Evolutionary conservation across 2,113 vertebrate genomes (phyloP).

Genomic region (Calyptommatus sinebrachiatus): DNA sequence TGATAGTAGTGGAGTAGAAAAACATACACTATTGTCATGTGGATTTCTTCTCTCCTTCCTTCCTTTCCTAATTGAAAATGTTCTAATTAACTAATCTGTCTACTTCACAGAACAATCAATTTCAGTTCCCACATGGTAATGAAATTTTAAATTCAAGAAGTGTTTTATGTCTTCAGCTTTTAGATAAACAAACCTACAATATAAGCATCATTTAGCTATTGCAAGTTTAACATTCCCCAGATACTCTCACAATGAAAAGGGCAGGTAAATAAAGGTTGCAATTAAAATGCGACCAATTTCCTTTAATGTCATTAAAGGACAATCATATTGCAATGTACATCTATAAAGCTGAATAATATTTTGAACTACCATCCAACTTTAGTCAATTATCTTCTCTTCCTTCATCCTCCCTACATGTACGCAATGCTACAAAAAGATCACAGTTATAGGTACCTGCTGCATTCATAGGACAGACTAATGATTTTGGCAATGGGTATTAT

Average conservation of each 20-base stretch:
- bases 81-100: slow-evolving; percentile 37
- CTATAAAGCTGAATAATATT: slow-evolving; percentile 18
- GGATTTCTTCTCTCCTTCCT: slow-evolving; percentile 35
- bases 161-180: slow-evolving; percentile 27
- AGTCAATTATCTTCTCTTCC: slow-evolving; percentile 24
- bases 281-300: neutral
- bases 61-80: slow-evolving; percentile 38
- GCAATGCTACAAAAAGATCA: slow-evolving; percentile 26
- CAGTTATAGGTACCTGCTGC: neutral
- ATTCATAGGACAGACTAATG: neutral
- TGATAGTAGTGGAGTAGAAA: slow-evolving; percentile 36
- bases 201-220: slow-evolving; percentile 10
- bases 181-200: slow-evolving; percentile 32
- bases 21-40: slow-evolving; percentile 34
- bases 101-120: neutral
- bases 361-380: slow-evolving; percentile 21
- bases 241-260: neutral
- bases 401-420: slow-evolving; percentile 33
- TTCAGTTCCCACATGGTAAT: slow-evolving; percentile 25
- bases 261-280: neutral
- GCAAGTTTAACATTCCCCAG: neutral
- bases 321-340: slow-evolving; percentile 3
- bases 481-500: neutral
- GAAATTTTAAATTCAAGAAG: slow-evolving; percentile 20
- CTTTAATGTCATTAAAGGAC: slow-evolving; percentile 19